Evolutionary conservation across 2,888 invertebrate genomes (phyloP), one percentile per base, ranked within the genome.

Genomic region (Tinea trinotella): DNA sequence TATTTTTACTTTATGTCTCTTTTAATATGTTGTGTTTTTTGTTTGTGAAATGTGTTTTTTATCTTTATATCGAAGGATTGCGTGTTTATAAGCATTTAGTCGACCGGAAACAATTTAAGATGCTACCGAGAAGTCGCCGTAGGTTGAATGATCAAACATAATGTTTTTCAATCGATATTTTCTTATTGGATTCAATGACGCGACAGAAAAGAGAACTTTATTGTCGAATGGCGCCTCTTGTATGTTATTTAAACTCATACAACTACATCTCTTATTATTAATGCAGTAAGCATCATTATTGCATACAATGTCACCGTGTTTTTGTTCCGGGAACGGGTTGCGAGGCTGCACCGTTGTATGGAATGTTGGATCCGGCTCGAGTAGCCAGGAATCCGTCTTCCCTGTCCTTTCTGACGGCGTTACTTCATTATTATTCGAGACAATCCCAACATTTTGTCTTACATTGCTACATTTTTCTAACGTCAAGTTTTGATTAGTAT

Each of bases 331-430:
- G 62, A 64, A 58, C 62, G 55, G 58, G 64, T 54, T 49, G 34
- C 58, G 60, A 59, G 61, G 65, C 63, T 66, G 66, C 67, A 72
- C 70, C 71, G 72, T 68, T 74, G 72, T 20, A 50, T 61, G 66
- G 69, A 71, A 68, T 71, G 66, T 60, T 58, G 50, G 53, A 53
- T 53, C 53, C 53, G 53, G 53, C 53, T 53, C 18, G 40, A 40
- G 50, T 20, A 24, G 24, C 19, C 22, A 53, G 36, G 53, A 53
- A 53, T 53, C 53, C 13, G 40, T 40, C 40, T 40, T 20, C 18
- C 46, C 19, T 46, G 46, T 19, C 46, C 18, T 46, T 40, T 40
- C 40, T 40, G 12, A 40, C 6, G 40, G 13, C 13, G 13, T 40
- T 40, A n/a, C 40, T 40, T 40, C 13, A 40, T 40, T 40, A 40